These are phyloP conservation scores for Rhimphoctona megacephalus DNA, from an alignment of 2,888 invertebrate species.

Conservation along the genomic window DNA sequence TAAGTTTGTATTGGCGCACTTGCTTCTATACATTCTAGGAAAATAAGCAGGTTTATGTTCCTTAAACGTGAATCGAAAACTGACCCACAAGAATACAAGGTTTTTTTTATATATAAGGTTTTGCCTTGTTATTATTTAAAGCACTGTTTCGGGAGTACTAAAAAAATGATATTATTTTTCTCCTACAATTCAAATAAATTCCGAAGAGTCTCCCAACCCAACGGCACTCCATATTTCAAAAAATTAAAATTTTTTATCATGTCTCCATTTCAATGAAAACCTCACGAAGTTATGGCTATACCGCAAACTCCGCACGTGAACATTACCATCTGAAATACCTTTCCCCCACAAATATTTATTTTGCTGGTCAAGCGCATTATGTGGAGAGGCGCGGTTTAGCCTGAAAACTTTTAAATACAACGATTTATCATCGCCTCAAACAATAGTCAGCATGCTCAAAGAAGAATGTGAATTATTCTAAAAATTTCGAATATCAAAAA, in stretches of 20 bases:
- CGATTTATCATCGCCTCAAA: conserved; percentile 1
- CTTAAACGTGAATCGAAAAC: not conserved
- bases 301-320: conserved; percentile 38
- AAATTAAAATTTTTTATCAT: not conserved
- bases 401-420: not conserved
- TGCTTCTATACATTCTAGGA: conserved; percentile 10
- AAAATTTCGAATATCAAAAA: not conserved
- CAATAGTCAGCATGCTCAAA: not conserved
- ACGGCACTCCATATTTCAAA: too few species aligned
- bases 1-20: conserved; percentile 37
- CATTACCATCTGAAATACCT: conserved; percentile 43
- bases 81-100: too few species aligned
- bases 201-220: too few species aligned
- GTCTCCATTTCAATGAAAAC: not conserved
- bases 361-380: not conserved
- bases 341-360: conserved; percentile 6
- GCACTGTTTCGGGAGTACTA: too few species aligned
- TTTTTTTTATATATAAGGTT: too few species aligned
- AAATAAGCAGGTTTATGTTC: not conserved
- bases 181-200: too few species aligned
- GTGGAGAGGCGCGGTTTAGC: not conserved
- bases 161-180: too few species aligned
- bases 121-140: too few species aligned
- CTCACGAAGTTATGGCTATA: not conserved
- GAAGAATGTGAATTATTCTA: not conserved